These are phyloP conservation scores for Mormyrus proboscirostris DNA, from an alignment of 2,797 vertebrate genomes.

Conservation along the genomic window DNA sequence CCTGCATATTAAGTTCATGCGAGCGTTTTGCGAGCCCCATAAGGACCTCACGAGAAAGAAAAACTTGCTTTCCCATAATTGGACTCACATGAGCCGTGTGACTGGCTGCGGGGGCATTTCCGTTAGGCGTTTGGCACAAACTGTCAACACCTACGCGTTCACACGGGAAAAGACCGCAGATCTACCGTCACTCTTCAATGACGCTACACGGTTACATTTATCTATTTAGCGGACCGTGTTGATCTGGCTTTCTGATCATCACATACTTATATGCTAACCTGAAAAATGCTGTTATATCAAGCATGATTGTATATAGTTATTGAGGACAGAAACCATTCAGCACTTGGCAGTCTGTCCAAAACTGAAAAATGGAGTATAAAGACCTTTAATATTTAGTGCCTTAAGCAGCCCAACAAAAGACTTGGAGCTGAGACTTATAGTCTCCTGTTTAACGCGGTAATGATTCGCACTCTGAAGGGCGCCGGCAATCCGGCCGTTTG, in stretches of 20 bases:
- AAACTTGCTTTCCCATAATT: background rate
- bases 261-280: background rate
- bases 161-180: slow-evolving; percentile 18
- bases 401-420: background rate
- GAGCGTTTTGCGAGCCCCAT: background rate
- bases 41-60: background rate
- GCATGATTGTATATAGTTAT: background rate
- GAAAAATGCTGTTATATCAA: background rate
- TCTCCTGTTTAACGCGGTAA: background rate
- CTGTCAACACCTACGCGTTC: slow-evolving; percentile 1
- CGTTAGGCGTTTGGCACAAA: background rate
- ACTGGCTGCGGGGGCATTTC: background rate
- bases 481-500: background rate
- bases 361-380: background rate
- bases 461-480: background rate
- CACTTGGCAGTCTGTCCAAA: background rate
- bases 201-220: background rate
- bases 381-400: background rate
- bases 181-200: background rate
- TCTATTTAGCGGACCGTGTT: background rate
- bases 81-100: background rate
- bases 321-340: background rate
- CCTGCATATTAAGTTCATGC: background rate
- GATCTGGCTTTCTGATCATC: background rate
- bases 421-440: background rate